phyloP scores from a whole-genome alignment of 2,888 invertebrate genomes.

The Cephus spinipes region DNA sequence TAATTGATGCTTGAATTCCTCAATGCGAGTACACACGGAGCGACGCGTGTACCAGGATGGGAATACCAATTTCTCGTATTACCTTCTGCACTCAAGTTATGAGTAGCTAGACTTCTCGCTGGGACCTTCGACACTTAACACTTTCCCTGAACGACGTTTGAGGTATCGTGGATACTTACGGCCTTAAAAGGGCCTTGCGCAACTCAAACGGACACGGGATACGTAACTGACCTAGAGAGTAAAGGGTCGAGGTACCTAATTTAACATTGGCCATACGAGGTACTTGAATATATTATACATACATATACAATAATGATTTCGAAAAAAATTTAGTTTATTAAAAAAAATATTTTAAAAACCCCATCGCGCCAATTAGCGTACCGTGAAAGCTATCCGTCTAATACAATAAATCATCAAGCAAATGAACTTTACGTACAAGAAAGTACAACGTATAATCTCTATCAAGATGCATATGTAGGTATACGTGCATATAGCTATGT shows the following conservation, averaged over 20 bases:
- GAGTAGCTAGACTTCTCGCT: not conserved
- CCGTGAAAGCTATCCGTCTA: too few species aligned
- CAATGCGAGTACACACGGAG: not conserved
- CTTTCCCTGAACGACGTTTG: not conserved
- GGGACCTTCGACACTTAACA: not conserved
- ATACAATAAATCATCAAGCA: not conserved
- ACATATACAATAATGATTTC: not conserved
- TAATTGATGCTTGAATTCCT: not conserved
- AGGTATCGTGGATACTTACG: not conserved
- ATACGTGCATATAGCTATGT: not conserved
- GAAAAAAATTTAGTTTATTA: not conserved
- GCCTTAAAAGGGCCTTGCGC: slow-evolving; percentile 1
- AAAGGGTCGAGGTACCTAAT: not conserved
- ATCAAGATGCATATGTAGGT: not conserved
- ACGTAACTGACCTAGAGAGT: slow-evolving; percentile 1
- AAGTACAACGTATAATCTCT: not conserved
- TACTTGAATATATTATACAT: not conserved
- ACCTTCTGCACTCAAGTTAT: not conserved
- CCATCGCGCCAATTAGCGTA: too few species aligned
- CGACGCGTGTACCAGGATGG: not conserved
- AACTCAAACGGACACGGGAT: not conserved
- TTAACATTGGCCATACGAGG: too few species aligned
- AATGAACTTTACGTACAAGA: not conserved
- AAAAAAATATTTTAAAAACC: too few species aligned
- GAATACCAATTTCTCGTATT: not conserved